A percentile compares a stretch with the other conserved stretches of the same genome.
phyloP scores from a whole-genome alignment of 1,140 invertebrate genomes.

The Delia radicum region DNA sequence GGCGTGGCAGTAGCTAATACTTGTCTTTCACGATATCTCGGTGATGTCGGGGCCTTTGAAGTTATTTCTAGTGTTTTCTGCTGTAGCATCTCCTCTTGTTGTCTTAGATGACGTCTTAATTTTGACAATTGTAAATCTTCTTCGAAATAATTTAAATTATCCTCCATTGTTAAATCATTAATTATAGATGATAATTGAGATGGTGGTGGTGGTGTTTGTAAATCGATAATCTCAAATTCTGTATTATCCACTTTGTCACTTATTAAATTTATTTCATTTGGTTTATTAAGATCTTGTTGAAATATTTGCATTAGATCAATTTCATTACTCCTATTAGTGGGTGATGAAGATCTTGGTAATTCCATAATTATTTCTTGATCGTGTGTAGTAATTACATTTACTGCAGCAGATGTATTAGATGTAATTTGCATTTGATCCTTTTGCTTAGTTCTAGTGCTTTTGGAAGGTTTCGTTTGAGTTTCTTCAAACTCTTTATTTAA shows the following conservation, averaged over 20 bases:
- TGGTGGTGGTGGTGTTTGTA: neutral
- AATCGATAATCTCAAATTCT: too few species aligned
- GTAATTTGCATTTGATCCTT: neutral
- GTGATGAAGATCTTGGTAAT: neutral
- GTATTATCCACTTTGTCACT: too few species aligned
- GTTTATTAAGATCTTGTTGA: neutral
- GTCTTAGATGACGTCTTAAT: neutral
- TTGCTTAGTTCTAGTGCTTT: neutral
- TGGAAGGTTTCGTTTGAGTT: neutral
- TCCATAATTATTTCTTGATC: neutral
- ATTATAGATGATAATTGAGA: neutral
- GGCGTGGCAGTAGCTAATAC: neutral
- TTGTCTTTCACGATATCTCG: neutral
- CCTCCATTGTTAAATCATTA: neutral
- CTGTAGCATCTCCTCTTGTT: neutral
- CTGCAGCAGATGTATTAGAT: neutral
- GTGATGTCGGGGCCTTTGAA: too few species aligned
- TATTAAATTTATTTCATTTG: neutral
- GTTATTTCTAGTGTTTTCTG: neutral
- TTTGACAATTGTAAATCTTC: neutral
- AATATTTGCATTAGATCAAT: neutral
- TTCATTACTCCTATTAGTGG: neutral
- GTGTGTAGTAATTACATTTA: neutral
- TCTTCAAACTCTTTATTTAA: neutral
- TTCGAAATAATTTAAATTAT: neutral